Conservation (phyloP, 2,888 invertebrate species). For the Synergus japonicus region DNA sequence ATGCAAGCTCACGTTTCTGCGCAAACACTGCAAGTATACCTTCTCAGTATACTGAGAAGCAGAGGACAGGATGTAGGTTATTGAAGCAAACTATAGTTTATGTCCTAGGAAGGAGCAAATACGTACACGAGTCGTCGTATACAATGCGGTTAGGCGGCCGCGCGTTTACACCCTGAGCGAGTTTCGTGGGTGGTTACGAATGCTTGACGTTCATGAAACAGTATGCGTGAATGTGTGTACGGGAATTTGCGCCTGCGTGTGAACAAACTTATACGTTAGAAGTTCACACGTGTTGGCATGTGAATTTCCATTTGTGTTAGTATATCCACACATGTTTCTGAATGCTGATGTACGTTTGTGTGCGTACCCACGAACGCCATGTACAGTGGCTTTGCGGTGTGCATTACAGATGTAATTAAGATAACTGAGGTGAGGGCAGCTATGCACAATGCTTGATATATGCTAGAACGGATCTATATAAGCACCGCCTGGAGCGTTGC, state of each 20-base stretch:
- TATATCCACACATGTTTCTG: slow-evolving; percentile 45
- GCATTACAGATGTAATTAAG: slow-evolving; percentile 77
- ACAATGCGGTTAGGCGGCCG: slow-evolving; percentile 51
- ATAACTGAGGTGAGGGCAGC: slow-evolving; percentile 76
- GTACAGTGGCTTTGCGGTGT: slow-evolving; percentile 66
- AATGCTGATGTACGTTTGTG: slow-evolving; percentile 48
- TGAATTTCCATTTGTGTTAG: slow-evolving; percentile 14
- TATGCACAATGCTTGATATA: slow-evolving; percentile 75
- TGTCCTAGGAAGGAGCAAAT: slow-evolving; percentile 52
- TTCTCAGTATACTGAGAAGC: not conserved
- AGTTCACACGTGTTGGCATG: slow-evolving; percentile 16
- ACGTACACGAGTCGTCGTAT: slow-evolving; percentile 42
- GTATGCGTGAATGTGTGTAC: slow-evolving; percentile 43
- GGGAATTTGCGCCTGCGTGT: slow-evolving; percentile 24
- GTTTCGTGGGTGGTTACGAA: slow-evolving; percentile 46
- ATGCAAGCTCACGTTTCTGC: not conserved
- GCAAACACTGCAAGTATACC: not conserved
- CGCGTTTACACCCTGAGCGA: slow-evolving; percentile 53
- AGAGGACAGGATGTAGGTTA: slow-evolving; percentile 2
- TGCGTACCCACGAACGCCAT: slow-evolving; percentile 56
- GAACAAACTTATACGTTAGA: slow-evolving; percentile 2
- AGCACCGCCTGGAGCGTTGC: slow-evolving; percentile 57
- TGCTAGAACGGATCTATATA: slow-evolving; percentile 64
- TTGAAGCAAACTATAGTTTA: slow-evolving; percentile 49
- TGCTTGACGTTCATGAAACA: slow-evolving; percentile 46